Conservation (phyloP, 2,888 invertebrate species). For the Callosobruchus maculatus region DNA sequence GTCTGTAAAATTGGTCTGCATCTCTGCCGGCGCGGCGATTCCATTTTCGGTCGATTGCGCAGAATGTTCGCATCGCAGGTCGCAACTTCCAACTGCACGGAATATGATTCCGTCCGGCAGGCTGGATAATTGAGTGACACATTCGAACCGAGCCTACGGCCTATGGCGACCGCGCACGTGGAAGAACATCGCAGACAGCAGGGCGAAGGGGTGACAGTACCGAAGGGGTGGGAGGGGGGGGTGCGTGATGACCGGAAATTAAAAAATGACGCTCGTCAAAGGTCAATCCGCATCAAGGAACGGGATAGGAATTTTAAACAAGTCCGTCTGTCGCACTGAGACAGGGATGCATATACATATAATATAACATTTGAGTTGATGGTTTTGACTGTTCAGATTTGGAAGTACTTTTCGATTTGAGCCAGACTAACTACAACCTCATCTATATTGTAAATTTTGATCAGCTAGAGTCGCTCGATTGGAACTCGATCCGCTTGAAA, state of each 20-base stretch:
- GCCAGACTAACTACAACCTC: too few species aligned
- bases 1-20: conserved; percentile 46
- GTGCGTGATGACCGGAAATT: neutral
- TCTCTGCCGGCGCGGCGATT: conserved; percentile 35
- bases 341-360: too few species aligned
- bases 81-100: conserved; percentile 27
- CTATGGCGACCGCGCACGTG: neutral
- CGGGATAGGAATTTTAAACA: neutral
- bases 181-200: neutral
- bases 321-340: neutral
- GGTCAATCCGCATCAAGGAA: neutral
- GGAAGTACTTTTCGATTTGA: too few species aligned
- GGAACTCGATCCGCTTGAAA: too few species aligned
- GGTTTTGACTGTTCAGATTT: too few species aligned
- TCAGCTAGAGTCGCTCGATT: too few species aligned
- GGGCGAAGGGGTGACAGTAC: neutral
- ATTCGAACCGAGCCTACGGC: neutral
- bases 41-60: conserved; percentile 48
- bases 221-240: neutral
- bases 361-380: too few species aligned
- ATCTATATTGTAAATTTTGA: too few species aligned
- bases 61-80: conserved; percentile 30
- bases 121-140: conserved; percentile 42
- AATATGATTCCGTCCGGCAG: conserved; percentile 38
- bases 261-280: neutral